Conservation (phyloP, 2,888 invertebrate species). For the Cheilosia impressa region DNA sequence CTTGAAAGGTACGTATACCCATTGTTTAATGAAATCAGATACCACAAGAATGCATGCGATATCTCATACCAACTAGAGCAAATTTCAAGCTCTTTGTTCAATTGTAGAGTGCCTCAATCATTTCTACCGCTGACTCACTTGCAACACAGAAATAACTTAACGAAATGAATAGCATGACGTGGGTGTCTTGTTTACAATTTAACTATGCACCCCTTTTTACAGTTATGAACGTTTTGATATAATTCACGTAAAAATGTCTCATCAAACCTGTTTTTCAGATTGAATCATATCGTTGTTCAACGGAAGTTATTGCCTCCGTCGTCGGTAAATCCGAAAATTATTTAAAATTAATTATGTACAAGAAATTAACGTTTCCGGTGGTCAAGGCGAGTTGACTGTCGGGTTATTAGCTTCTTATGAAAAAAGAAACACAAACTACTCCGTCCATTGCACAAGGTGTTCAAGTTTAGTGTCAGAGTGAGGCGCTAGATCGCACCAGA, state of each 20-base stretch:
- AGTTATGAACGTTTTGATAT: not conserved
- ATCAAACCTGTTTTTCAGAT: not conserved
- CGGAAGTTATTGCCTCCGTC: conserved; percentile 21
- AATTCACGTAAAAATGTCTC: conserved; percentile 11
- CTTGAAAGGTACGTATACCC: not conserved
- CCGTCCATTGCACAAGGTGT: conserved; percentile 52
- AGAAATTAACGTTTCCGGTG: conserved; percentile 57
- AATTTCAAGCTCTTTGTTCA: not conserved
- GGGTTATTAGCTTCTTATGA: conserved; percentile 29
- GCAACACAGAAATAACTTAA: not conserved
- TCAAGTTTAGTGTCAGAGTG: conserved; percentile 47
- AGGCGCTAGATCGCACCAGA: conserved; percentile 50
- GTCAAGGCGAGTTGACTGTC: conserved; percentile 36
- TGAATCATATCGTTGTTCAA: conserved; percentile 31
- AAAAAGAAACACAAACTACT: conserved; percentile 1
- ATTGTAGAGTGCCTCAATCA: not conserved
- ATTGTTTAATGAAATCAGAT: conserved; percentile 12
- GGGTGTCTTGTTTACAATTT: too few species aligned
- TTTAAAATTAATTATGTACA: conserved; percentile 29
- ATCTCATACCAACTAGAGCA: not conserved
- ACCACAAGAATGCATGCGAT: not conserved
- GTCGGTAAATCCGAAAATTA: conserved; percentile 31
- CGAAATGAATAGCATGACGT: not conserved
- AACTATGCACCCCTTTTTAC: too few species aligned
- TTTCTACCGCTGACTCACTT: not conserved